Base-by-base conservation (phyloP, 2,888 invertebrate species). In the Amblyteles armatorius region DNA sequence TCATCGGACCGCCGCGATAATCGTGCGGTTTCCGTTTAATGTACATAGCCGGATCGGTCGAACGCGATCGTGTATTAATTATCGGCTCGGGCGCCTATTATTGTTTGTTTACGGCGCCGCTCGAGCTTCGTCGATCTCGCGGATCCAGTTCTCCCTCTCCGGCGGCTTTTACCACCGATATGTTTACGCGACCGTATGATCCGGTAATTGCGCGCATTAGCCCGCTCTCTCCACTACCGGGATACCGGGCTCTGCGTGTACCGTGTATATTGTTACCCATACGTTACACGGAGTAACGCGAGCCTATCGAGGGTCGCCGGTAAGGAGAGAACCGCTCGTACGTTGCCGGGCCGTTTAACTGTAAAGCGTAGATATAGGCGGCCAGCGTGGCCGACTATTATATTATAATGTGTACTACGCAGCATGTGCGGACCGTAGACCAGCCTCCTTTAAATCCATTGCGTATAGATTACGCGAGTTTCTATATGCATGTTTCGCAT, bases 161-260 rank as follows among this genome's bases (percentile, higher is more conserved):
- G 22, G 22, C 26, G 57, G 22, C 63, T 29, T 63, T 16, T 50
- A 79, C 40, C 7, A 11, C 9, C 50, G 26, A 29, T 63, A 85
- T 82, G 79, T 82, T 82, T 76, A 82, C 84, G 71, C 52, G 79
- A 55, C 78, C 78, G 69, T 84, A 69, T 74, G 84, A 85, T 82
- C 71, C 67, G 76, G 79, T 79, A 79, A 85, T 85, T 85, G 82
- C 82, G 79, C 82, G 84, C 82, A 79, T 82, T 84, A 78, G 79
- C 63, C 57, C 63, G 71, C 22, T 67, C 63, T 36, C 13, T 67
- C 55, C 69, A 71, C 82, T 79, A 81, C 68, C 84, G 85, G 52
- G 76, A 79, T 13, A 72, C 71, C 50, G 50, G 40, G 0, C n/a
- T 16, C 40, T 50, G 74, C 69, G 19, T 57, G 60, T 22, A 48